phyloP scores from a whole-genome alignment of 2,113 vertebrate genomes.

The Empidonax traillii region DNA sequence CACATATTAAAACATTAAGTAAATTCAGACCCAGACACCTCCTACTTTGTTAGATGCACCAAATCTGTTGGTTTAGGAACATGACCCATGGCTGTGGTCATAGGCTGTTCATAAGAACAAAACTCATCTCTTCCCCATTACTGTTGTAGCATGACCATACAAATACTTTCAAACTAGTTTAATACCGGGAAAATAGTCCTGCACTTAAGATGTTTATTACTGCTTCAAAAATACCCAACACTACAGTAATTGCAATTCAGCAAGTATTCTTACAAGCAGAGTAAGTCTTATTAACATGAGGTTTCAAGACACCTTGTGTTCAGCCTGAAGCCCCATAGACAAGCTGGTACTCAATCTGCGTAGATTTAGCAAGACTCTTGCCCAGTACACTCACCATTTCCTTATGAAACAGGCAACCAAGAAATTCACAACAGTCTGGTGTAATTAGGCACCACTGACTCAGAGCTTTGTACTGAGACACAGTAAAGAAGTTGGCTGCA shows the following conservation, averaged over 20 bases:
- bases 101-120: background rate
- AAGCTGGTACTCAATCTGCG: background rate
- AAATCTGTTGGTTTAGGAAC: background rate
- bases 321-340: background rate
- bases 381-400: background rate
- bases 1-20: background rate
- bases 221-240: background rate
- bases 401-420: background rate
- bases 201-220: background rate
- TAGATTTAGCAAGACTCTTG: background rate
- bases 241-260: background rate
- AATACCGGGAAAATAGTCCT: background rate
- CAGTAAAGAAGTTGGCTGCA: background rate
- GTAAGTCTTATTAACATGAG: background rate
- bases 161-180: background rate
- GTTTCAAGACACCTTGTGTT: background rate
- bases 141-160: background rate
- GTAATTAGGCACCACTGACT: background rate
- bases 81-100: background rate
- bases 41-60: background rate
- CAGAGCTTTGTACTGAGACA: background rate
- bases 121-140: background rate
- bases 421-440: background rate
- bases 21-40: background rate
- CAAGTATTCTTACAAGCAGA: background rate